Evolutionary conservation across 2,113 vertebrate species (phyloP).

Genomic region (Orientallactaga bullata): DNA sequence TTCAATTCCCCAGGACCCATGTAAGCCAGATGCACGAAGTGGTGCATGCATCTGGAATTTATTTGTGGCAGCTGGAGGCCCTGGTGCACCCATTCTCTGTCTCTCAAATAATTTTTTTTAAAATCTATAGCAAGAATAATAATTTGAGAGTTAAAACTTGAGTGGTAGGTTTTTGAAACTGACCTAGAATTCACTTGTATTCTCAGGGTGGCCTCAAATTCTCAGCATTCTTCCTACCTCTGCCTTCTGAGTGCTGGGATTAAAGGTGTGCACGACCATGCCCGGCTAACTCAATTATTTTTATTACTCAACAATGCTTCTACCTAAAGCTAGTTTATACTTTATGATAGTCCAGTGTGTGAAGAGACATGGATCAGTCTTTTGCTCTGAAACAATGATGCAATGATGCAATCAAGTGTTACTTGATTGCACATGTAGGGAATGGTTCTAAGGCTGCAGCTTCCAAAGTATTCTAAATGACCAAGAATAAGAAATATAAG

Average conservation of each 20-base stretch:
- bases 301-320: background rate
- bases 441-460: background rate
- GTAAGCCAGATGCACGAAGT: no score
- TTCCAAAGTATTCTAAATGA: slow-evolving; percentile 28
- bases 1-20: no score
- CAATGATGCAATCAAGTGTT: background rate
- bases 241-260: no score
- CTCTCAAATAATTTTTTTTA: background rate
- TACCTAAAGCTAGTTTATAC: background rate
- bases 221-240: no score
- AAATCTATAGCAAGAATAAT: no score
- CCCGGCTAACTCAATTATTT: slow-evolving; percentile 19
- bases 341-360: background rate
- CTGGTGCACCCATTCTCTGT: no score
- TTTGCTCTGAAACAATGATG: slow-evolving; percentile 20
- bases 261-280: no score
- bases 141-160: background rate
- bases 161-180: background rate
- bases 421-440: background rate
- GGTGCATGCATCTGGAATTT: no score
- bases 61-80: no score
- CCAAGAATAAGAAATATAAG: background rate
- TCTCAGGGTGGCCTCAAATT: no score
- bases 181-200: no score
- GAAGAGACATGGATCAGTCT: background rate